Base-by-base conservation (phyloP, 2,888 invertebrate species). In the Synergus umbraculus region DNA sequence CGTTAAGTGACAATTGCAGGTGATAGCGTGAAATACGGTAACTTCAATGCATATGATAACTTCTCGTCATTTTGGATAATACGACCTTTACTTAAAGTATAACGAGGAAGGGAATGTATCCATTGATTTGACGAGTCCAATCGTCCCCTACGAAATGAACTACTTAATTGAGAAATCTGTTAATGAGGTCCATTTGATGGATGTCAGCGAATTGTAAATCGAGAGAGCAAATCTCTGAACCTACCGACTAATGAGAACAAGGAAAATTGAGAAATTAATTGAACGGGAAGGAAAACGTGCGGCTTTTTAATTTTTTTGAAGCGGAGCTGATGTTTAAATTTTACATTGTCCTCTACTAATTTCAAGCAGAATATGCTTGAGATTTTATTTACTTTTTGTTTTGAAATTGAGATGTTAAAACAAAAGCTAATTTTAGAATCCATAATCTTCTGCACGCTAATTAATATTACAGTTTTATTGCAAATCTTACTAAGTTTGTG, bases 1-100 rank as follows among this genome's bases (percentile, higher is more conserved):
- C 90, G 91, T 91, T 91, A 91, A 91, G 87, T 90, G 91, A 91
- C 90, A 91, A 91, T 91, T 88, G 88, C 86, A 88, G 87, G 87
- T 87, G 88, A 85, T 85, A 88, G 85, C 84, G 87, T 89, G 89
- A 90, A 89, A 87, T 89, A 89, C 84, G 80, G 78, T 79, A 43
- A 82, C 84, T 84, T 80, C 80, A 79, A 81, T 80, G 83, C 84
- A 84, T 83, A 80, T 83, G 82, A 84, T 81, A 81, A 85, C 83
- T 82, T 82, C 82, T 73, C 54, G 37, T 73, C 73, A 12, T 73
- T 73, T 73, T 37, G 37, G 37, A 73, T 73, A 73, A 54, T 73
- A 58, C 54, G 54, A 58, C 37, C 54, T 54, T 54, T 29, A 73
- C 54, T 73, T 73, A 54, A 54, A 73, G 54, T 73, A 73, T 29